phyloP scores from a whole-genome alignment of 2,797 vertebrate genomes.

The Liparis tanakae region DNA sequence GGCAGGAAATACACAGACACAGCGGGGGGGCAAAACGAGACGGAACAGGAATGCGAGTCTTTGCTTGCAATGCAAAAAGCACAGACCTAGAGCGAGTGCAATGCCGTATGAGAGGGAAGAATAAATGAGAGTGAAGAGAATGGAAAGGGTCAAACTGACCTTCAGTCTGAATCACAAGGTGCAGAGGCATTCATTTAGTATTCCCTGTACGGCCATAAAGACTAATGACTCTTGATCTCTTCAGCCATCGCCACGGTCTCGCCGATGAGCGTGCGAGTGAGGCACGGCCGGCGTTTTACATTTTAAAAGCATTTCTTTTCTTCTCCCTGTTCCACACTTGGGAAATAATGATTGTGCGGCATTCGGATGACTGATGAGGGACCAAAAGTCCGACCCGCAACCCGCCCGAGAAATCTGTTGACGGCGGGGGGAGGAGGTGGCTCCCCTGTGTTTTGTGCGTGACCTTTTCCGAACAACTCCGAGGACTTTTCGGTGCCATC shows the following conservation, averaged over 20 bases:
- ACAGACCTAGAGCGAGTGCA: conserved; percentile 16
- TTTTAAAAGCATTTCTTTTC: conserved; percentile 56
- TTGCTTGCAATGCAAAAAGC: conserved; percentile 31
- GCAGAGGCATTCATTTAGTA: conserved; percentile 42
- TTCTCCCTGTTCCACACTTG: conserved; percentile 38
- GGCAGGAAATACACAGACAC: conserved; percentile 72
- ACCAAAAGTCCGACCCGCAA: conserved; percentile 40
- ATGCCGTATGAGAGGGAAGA: conserved; percentile 41
- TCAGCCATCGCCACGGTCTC: conserved; percentile 33
- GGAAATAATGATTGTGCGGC: conserved; percentile 51
- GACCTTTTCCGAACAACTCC: conserved; percentile 75
- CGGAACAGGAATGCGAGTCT: conserved; percentile 42
- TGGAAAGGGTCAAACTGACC: conserved; percentile 60
- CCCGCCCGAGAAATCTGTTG: conserved; percentile 46
- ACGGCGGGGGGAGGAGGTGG: conserved; percentile 44
- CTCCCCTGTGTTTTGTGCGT: conserved; percentile 62
- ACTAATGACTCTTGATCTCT: conserved; percentile 30
- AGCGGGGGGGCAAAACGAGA: conserved; percentile 52
- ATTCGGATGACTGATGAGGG: conserved; percentile 58
- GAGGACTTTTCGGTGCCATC: conserved; percentile 75
- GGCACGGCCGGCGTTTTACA: conserved; percentile 50
- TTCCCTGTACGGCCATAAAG: conserved; percentile 29
- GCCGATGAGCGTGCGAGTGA: conserved; percentile 46
- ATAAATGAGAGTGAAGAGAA: conserved; percentile 40
- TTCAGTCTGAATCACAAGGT: conserved; percentile 65